Conservation (phyloP, 2,113 vertebrate species). For the Chunga burmeisteri region DNA sequence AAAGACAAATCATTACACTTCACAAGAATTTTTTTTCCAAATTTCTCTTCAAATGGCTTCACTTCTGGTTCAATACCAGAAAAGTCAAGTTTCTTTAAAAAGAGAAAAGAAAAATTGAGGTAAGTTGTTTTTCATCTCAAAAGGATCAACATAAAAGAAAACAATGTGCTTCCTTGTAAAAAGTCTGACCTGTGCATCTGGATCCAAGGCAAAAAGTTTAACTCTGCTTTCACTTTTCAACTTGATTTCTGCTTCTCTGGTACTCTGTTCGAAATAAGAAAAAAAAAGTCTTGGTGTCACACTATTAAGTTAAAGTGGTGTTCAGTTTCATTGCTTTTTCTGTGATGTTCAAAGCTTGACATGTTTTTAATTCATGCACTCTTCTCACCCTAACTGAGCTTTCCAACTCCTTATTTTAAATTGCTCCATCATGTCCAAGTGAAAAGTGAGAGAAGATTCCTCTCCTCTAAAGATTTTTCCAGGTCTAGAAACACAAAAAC, state of each 20-base stretch:
- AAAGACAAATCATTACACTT: slow-evolving; percentile 96
- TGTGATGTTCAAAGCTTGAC: neutral
- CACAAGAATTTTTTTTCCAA: slow-evolving; percentile 93
- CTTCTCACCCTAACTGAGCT: neutral
- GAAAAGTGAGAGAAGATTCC: neutral
- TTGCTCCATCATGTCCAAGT: neutral
- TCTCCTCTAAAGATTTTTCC: neutral
- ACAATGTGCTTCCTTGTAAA: neutral
- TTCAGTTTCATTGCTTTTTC: neutral
- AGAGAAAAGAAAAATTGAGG: slow-evolving; percentile 19
- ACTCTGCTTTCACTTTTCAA: slow-evolving; percentile 91
- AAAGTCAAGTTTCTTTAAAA: slow-evolving; percentile 91
- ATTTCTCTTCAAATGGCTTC: slow-evolving; percentile 96
- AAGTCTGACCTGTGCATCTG: slow-evolving; percentile 90
- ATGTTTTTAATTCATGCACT: neutral
- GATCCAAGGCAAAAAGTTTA: slow-evolving; percentile 94
- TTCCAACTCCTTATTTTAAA: neutral
- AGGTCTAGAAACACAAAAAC: neutral
- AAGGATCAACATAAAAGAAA: neutral
- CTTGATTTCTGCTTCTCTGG: slow-evolving; percentile 91
- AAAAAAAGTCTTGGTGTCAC: neutral
- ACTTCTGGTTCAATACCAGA: slow-evolving; percentile 90
- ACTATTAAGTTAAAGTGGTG: neutral
- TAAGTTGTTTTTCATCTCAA: neutral
- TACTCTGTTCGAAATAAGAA: slow-evolving; percentile 75